Percentiles rank a stretch among this genome's conserved stretches.
Evolutionary conservation across 2,888 invertebrate genomes (phyloP).

Genomic region (Noctua comes): DNA sequence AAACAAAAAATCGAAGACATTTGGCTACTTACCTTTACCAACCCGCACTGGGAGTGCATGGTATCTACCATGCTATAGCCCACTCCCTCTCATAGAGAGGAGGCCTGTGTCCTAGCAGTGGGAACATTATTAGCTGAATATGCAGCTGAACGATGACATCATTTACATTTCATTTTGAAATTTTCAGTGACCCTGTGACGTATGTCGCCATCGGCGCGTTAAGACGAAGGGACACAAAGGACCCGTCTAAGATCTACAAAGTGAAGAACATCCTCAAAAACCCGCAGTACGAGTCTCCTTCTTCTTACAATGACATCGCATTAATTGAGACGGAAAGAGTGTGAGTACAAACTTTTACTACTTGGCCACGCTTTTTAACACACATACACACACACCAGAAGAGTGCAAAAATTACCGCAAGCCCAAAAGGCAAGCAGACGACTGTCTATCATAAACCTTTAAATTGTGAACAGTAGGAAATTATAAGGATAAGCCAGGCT

Average conservation of each 20-base stretch:
- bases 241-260: constrained; percentile 45
- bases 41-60: background rate
- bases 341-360: constrained; percentile 19
- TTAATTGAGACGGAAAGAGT: constrained; percentile 44
- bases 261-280: constrained; percentile 47
- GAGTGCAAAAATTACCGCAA: no score
- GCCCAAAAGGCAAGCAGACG: no score
- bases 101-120: background rate
- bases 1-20: background rate
- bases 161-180: no score
- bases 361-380: no score
- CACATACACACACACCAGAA: background rate
- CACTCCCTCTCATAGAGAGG: background rate
- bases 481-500: no score
- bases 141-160: no score
- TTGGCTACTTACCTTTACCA: background rate
- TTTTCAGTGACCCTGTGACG: constrained; percentile 59
- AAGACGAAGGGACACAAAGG: constrained; percentile 53
- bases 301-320: constrained; percentile 63
- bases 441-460: no score
- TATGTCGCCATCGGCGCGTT: constrained; percentile 40
- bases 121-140: background rate
- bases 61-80: background rate
- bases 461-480: no score
- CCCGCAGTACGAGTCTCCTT: constrained; percentile 51